Conservation (phyloP, 2,888 invertebrate species). For the Mongoloraphidia duomilia region DNA sequence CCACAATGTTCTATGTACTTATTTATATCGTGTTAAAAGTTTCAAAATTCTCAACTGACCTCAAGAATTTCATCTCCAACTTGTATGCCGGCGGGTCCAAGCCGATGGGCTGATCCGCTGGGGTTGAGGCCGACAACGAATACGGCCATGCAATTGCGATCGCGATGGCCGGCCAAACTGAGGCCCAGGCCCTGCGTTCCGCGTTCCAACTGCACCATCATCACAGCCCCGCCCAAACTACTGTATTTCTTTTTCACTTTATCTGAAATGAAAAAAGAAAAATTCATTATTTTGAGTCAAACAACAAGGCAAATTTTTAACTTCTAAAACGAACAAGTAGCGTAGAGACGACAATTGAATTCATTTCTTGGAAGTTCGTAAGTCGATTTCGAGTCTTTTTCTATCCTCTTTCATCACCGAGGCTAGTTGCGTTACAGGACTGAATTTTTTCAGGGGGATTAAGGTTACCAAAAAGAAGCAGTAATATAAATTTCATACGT, state of each 20-base stretch:
- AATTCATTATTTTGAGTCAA: not conserved
- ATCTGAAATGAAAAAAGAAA: conserved; percentile 39
- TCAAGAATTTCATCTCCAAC: conserved; percentile 93
- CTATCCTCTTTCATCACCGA: too few species aligned
- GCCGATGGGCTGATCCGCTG: conserved; percentile 61
- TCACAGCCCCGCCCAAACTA: conserved; percentile 51
- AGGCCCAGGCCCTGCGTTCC: conserved; percentile 71
- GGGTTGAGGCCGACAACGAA: conserved; percentile 93
- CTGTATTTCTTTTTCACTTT: conserved; percentile 90
- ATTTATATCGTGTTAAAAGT: not conserved
- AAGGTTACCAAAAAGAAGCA: too few species aligned
- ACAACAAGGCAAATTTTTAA: too few species aligned
- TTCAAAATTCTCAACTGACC: conserved; percentile 35
- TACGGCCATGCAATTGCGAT: conserved; percentile 88
- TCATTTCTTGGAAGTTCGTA: too few species aligned
- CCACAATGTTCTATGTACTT: too few species aligned
- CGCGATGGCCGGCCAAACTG: conserved; percentile 86
- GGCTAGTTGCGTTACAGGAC: too few species aligned
- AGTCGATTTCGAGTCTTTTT: too few species aligned
- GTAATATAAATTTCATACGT: too few species aligned
- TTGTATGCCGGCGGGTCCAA: conserved; percentile 47
- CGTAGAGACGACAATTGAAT: too few species aligned
- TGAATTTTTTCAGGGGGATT: too few species aligned
- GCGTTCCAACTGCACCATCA: conserved; percentile 63
- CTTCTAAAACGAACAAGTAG: too few species aligned